Conservation (phyloP, 2,797 vertebrate genomes). For the Pangasius djambal region DNA sequence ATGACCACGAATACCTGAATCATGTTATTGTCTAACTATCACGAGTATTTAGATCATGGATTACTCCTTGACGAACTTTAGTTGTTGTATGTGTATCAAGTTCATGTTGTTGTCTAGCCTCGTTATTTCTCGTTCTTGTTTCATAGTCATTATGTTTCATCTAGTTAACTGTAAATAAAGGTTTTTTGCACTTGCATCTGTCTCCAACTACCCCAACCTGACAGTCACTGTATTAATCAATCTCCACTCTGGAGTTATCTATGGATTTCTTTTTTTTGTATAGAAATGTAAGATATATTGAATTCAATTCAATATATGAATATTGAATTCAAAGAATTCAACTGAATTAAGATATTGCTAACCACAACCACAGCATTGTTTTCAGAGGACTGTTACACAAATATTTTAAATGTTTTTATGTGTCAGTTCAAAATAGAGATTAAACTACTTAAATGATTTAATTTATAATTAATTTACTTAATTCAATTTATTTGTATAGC, state of each 20-base stretch:
- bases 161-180: too few relatives aligned
- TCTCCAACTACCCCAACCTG: too few relatives aligned
- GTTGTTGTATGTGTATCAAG: neutral
- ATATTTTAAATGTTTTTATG: neutral
- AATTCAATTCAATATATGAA: neutral
- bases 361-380: neutral
- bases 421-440: too few relatives aligned
- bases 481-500: too few relatives aligned
- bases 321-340: neutral
- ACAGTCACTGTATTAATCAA: neutral
- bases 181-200: too few relatives aligned
- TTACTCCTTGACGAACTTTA: too few relatives aligned
- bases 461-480: too few relatives aligned
- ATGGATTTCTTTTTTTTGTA: neutral
- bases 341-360: neutral
- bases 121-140: neutral
- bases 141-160: neutral
- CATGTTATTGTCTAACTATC: too few relatives aligned
- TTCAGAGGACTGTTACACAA: neutral
- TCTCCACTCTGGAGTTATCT: neutral
- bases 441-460: too few relatives aligned
- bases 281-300: neutral
- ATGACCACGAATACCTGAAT: too few relatives aligned
- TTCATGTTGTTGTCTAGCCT: neutral
- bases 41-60: too few relatives aligned